Evolutionary conservation across 2,797 vertebrate species (phyloP).

Genomic region (Pipistrellus kuhlii): DNA sequence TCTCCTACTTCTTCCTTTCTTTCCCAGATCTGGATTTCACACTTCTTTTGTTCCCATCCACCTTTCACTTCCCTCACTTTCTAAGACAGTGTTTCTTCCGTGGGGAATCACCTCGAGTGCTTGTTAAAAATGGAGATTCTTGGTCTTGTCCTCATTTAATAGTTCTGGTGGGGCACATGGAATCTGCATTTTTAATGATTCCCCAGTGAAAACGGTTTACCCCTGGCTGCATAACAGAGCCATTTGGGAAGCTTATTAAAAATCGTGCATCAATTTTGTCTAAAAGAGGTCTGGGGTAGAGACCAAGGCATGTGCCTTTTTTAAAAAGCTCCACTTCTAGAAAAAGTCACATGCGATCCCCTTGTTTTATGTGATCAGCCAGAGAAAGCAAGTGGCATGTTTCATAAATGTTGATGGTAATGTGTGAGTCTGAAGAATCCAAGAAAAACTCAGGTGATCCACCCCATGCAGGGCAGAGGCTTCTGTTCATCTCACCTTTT

Average conservation of each 20-base stretch:
- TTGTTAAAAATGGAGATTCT: constrained; percentile 60
- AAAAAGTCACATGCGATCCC: constrained; percentile 40
- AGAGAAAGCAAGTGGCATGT: constrained; percentile 54
- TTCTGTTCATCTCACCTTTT: constrained; percentile 91
- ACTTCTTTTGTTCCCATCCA: constrained; percentile 49
- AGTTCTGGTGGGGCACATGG: background rate
- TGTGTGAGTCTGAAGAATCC: constrained; percentile 46
- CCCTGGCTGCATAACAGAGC: background rate
- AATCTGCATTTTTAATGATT: constrained; percentile 39
- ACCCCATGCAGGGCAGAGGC: background rate
- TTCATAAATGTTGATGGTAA: constrained; percentile 55
- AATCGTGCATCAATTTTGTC: constrained; percentile 29
- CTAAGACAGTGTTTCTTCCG: constrained; percentile 53
- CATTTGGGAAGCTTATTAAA: constrained; percentile 13
- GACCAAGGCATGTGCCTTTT: background rate
- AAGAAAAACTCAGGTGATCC: background rate
- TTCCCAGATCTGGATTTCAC: constrained; percentile 29
- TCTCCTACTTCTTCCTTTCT: constrained; percentile 44
- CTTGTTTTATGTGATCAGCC: constrained; percentile 33
- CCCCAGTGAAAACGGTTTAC: background rate
- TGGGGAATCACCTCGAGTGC: constrained; percentile 8
- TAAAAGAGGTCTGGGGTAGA: background rate
- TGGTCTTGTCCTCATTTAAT: constrained; percentile 33
- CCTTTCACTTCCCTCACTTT: constrained; percentile 4
- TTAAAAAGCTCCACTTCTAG: constrained; percentile 31